Base-by-base conservation (phyloP, 1,140 invertebrate species). In the Drosophila saltans region DNA sequence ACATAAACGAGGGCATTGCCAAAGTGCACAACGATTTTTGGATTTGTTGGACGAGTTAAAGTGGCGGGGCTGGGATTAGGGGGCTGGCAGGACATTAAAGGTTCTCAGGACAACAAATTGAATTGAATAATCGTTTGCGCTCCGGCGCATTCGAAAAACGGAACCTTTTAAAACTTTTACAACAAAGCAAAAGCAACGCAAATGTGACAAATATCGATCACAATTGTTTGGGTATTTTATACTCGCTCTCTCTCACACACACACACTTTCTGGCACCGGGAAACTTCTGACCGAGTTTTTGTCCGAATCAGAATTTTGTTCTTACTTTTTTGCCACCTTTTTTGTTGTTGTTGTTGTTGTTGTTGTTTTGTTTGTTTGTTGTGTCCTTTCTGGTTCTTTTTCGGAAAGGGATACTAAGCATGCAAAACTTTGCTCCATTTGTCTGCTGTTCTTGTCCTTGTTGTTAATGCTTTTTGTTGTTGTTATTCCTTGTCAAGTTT, bases 101-200 rank as follows among this genome's bases (percentile, higher is more conserved):
- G 66, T 52, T 76, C 43, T 56, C 36, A 59, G 60, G 30, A n/a
- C 24, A 26, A 74, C 78, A 84, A 89, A 89, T 89, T 89, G 84
- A 89, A 89, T 89, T 89, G 84, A 89, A 89, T 89, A 89, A 90
- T 89, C 84, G 80, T 90, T 90, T 81, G 84, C 78, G 85, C 84
- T 79, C 76, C 66, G 84, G 69, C 75, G 80, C 74, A 84, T 85
- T 72, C 58, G 52, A 61, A 72, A 72, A 90, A 90, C 72, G 85
- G 78, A 75, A 76, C 74, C 85, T 90, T 83, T 83, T 78, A 89
- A 80, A 89, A 83, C 66, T 88, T 69, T 60, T 64, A 52, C 55
- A 30, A 52, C 45, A 52, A 52, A 52, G 45, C 45, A 60, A 36
- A 36, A 58, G 64, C 67, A 55, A 59, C 30, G 48, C 65, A 72